A percentile compares a stretch with the other conserved stretches of the same genome.
These are phyloP conservation scores for Cydia fagiglandana DNA, from an alignment of 1,140 invertebrate genomes.

Conservation along the genomic window DNA sequence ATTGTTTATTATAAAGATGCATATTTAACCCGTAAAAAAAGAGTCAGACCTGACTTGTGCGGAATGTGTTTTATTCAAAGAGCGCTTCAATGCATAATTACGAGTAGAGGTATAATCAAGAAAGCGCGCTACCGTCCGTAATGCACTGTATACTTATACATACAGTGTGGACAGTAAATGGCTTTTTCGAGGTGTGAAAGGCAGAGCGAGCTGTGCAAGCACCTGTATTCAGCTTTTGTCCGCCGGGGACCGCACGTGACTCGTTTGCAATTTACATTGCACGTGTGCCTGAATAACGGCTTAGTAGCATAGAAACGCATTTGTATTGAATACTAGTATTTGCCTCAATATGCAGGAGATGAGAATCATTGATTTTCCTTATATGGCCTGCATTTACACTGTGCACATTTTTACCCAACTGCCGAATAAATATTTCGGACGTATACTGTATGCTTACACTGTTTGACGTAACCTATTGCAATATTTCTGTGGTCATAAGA, in stretches of 20 bases:
- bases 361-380: not conserved
- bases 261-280: not conserved
- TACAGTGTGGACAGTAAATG: not conserved
- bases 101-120: no score
- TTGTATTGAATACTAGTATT: not conserved
- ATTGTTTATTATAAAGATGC: no score
- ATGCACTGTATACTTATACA: not conserved
- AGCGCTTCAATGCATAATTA: no score
- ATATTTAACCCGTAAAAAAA: no score
- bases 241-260: not conserved
- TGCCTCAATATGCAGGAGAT: not conserved
- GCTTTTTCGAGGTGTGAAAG: not conserved
- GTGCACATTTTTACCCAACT: no score
- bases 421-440: no score
- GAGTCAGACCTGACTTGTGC: no score
- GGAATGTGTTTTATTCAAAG: no score
- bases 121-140: no score
- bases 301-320: not conserved
- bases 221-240: constrained; percentile 7
- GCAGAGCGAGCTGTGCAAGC: constrained; percentile 3
- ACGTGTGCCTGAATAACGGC: not conserved
- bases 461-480: no score
- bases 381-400: not conserved
- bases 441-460: no score
- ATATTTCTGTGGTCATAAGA: no score